Evolutionary conservation across 2,797 vertebrate genomes (phyloP), one percentile per base, ranked within the genome.

Genomic region (Gadopsis marmoratus): DNA sequence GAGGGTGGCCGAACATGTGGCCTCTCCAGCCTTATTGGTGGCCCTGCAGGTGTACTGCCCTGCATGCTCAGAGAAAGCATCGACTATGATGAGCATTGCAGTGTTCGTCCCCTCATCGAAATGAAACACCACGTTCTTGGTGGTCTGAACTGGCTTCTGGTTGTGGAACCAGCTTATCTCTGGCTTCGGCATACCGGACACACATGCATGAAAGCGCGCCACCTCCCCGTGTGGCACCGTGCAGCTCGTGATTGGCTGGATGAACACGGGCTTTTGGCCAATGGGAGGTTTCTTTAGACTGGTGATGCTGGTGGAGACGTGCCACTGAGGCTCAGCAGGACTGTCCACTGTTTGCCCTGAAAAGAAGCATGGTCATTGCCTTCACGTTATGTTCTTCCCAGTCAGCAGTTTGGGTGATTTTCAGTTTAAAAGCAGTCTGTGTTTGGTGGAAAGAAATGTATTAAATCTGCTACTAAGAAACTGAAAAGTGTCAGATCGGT

Each of bases 41-140:
- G 97, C 97, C 93, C 94, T 96, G 96, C 97, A 99, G 93, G 93
- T 94, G 94, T 99, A 99, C 79, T 95, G 94, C 68, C 98, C 97
- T 61, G 95, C 96, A 86, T 99, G 97, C 93, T 97, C 95, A 86
- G 93, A 86, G 90, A 97, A 99, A 86, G 97, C 95, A 79, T 98
- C 98, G 60, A 99, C 97, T 93, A 98, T 95, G 91, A 99, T 97
- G 92, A 99, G 94, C 75, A 95, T 96, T 92, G 96, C 97, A 67
- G 94, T 95, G 93, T 94, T 95, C 60, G 96, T 96, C 89, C 93
- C 94, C 91, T 97, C 96, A 90, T 99, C 97, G 89, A 97, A 99
- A 89, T 99, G 96, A 93, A 97, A 98, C 90, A 98, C 96, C 94
- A 97, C 63, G 78, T 98, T 96, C 96, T 94, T 98, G 78, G 92